Percentiles rank a stretch among this genome's conserved stretches.
phyloP scores from a whole-genome alignment of 2,888 invertebrate genomes.

The Ashinkailepas kermadecensis region DNA sequence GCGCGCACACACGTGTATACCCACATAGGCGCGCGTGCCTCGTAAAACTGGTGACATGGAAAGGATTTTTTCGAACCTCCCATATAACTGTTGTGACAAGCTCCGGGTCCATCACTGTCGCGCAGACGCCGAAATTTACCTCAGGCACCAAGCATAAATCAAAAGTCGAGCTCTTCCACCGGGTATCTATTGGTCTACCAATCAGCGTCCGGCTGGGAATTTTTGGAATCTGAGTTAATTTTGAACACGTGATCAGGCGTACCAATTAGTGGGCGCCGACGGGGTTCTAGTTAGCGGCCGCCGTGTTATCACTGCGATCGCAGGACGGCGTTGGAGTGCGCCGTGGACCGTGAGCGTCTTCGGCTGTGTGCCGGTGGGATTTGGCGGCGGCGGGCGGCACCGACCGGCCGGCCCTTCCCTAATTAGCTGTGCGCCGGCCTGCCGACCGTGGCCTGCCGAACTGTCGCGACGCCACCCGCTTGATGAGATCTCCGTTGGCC shows the following conservation, averaged over 20 bases:
- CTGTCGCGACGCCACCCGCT: not conserved
- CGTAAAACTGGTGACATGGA: no score
- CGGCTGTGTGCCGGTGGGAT: no score
- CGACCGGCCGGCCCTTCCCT: not conserved
- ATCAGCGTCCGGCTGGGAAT: not conserved
- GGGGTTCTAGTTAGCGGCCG: not conserved
- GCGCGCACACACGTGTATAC: no score
- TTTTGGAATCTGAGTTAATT: not conserved
- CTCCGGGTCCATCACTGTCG: not conserved
- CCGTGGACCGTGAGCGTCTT: not conserved
- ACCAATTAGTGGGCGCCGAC: slow-evolving; percentile 1
- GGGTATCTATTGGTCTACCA: not conserved
- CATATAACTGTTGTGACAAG: not conserved
- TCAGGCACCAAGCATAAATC: not conserved
- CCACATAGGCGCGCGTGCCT: no score
- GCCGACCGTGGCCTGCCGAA: not conserved
- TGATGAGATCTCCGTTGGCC: not conserved
- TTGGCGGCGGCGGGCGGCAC: no score
- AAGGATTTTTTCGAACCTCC: no score
- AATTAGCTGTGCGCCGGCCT: not conserved
- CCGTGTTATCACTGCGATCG: not conserved
- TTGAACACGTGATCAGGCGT: not conserved
- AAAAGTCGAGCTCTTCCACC: not conserved
- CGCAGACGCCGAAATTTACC: not conserved
- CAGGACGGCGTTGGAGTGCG: not conserved